phyloP scores from a whole-genome alignment of 2,797 vertebrate genomes.

The Periparus ater region DNA sequence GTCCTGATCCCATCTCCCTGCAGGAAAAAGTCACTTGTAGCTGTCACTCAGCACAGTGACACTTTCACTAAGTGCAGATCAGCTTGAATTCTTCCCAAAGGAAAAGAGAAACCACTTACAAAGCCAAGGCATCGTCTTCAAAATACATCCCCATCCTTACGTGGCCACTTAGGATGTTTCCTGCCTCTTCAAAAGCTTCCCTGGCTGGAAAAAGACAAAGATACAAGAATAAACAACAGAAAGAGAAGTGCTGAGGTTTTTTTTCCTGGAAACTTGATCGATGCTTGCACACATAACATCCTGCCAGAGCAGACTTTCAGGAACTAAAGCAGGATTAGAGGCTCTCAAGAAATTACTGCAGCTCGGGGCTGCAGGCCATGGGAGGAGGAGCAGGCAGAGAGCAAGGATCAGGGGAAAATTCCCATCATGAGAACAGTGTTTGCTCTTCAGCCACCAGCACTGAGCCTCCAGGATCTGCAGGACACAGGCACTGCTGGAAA shows the following conservation, averaged over 20 bases:
- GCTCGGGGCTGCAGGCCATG: neutral
- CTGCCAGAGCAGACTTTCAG: neutral
- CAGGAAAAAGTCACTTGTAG: neutral
- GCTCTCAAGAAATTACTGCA: neutral
- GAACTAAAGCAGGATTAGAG: neutral
- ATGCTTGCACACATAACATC: neutral
- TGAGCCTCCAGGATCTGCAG: neutral
- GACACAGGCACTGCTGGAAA: neutral
- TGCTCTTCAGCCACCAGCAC: neutral
- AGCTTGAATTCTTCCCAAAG: neutral
- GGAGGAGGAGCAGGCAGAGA: neutral
- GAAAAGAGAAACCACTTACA: conserved; percentile 72
- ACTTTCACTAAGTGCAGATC: neutral
- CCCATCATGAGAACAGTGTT: neutral
- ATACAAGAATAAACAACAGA: neutral
- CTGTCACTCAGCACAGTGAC: neutral
- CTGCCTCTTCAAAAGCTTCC: conserved; percentile 72
- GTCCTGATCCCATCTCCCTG: neutral
- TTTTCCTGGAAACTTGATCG: neutral
- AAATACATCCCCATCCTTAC: conserved; percentile 73
- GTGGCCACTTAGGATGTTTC: conserved; percentile 64
- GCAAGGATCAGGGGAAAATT: neutral
- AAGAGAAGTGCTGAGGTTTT: neutral
- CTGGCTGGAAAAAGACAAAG: conserved; percentile 59
- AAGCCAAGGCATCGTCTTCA: conserved; percentile 64